Base-by-base conservation (phyloP, 2,797 vertebrate genomes). In the Labroides dimidiatus region DNA sequence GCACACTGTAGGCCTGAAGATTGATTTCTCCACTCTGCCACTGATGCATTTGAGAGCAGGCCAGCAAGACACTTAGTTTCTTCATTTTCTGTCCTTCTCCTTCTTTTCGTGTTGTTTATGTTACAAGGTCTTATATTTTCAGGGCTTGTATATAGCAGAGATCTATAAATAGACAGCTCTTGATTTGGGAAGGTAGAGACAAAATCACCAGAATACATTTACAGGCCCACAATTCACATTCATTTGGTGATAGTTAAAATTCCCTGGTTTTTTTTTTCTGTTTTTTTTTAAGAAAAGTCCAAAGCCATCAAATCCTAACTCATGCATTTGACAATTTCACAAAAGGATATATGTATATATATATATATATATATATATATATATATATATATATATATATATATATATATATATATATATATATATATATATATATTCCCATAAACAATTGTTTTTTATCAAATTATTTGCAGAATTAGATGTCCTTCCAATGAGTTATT, bases 1-100 rank as follows among this genome's bases (percentile, higher is more conserved):
- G 54, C 60, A 52, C 56, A 49, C 5, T 60, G 41, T 41, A 77
- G 63, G 55, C 48, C 24, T 33, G 66, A 63, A 48, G 69, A 83
- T 72, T 82, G 74, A 84, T 84, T 72, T n/a, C 48, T 67, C 64
- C 64, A 69, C 58, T 48, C 52, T 62, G 52, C 41, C 21, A 45
- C 50, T 33, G 60, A 72, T 70, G 73, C 64, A 72, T 51, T 9
- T 44, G 64, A 17, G 50, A 75, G 19, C 37, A 43, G 12, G 17
- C 58, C 72, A 63, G 55, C 75, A 63, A 52, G 30, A 60, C 27
- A 20, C 19, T 9, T 43, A 19, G 19, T 4, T 10, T 21, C 7
- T 45, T 37, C 4, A 51, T 55, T 48, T 39, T 11, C 15, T 24
- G 10, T 4, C 10, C 12, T 30, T 52, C 51, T 41, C 1, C 5